These are phyloP conservation scores for Zingel zingel DNA, from an alignment of 2,113 vertebrate species.

Conservation along the genomic window DNA sequence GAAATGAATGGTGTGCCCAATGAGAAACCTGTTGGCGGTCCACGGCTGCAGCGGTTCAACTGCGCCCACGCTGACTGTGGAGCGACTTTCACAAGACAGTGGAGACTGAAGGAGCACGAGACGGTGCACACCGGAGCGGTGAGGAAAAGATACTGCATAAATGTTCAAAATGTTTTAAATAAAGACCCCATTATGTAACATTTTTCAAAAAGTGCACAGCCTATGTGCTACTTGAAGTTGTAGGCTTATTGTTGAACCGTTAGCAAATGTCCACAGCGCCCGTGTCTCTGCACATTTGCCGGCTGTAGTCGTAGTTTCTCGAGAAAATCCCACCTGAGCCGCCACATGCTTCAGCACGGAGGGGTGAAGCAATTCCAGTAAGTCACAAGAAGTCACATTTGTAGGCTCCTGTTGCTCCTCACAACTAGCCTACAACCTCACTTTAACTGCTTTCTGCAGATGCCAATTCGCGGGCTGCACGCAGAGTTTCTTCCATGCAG, in stretches of 20 bases:
- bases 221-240: not conserved
- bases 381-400: not conserved
- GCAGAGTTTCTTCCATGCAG: constrained; percentile 53
- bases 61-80: constrained; percentile 77
- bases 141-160: not conserved
- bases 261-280: constrained; percentile 63
- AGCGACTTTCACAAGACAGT: constrained; percentile 74
- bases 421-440: not conserved
- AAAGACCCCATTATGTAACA: not conserved
- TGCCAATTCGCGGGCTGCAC: constrained; percentile 72
- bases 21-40: not conserved
- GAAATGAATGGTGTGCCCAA: constrained; percentile 50
- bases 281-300: constrained; percentile 61
- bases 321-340: constrained; percentile 73
- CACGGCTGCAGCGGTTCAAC: constrained; percentile 47
- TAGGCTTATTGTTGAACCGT: rapidly evolving
- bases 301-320: constrained; percentile 79
- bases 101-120: constrained; percentile 81
- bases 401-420: rapidly evolving
- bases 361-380: constrained; percentile 74
- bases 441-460: constrained; percentile 48
- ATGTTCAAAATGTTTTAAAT: not conserved
- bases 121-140: constrained; percentile 82
- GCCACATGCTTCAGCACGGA: constrained; percentile 76
- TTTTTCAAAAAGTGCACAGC: not conserved